Evolutionary conservation across 30 jellyfish, hydroid and myxozoan genomes (phyloP), one percentile per base, ranked within the genome.

Genomic region (Aurelia coerulea): DNA sequence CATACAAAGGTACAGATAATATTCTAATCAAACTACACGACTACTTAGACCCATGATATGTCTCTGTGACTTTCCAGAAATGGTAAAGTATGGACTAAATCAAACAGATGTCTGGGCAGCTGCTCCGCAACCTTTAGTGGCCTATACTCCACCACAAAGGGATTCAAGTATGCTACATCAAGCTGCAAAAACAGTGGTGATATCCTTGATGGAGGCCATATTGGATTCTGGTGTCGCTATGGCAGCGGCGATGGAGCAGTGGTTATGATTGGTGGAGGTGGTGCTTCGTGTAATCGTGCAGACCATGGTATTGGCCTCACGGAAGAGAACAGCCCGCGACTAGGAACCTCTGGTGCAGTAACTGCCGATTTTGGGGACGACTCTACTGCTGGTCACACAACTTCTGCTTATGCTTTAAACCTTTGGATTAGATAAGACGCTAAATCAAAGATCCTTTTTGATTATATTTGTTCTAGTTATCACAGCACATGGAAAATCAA

Each of bases 231-330:
- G 93, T 84, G 93, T 63, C 65, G 59, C 19, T 84, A 73, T 63
- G 51, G 62, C 77, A 23, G 41, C 1, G 93, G 93, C 17, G 93
- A 84, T 68, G 93, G 93, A 32, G 79, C 93, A 56, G 93, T 84
- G 4, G 19, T 84, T 9, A 84, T 84, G 93, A 72, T 84, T 37
- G 93, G 93, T 23, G 93, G 87, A 46, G 93, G 93, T 6, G 93
- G 93, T 4, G 33, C 17, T 35, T 33, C 81, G 0, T 84, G 93
- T 32, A 65, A 29, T 29, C 68, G 93, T 29, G 93, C 93, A 39
- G 93, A 84, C 60, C 93, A 84, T 60, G 93, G 93, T 2, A 84
- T 84, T 66, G 93, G 88, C 15, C 66, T 74, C 54, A 84, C 93
- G 35, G 93, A 84, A 66, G 73, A 29, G 31, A 65, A 84, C 83